Base-by-base conservation (phyloP, 2,113 vertebrate genomes). In the Columba livia region DNA sequence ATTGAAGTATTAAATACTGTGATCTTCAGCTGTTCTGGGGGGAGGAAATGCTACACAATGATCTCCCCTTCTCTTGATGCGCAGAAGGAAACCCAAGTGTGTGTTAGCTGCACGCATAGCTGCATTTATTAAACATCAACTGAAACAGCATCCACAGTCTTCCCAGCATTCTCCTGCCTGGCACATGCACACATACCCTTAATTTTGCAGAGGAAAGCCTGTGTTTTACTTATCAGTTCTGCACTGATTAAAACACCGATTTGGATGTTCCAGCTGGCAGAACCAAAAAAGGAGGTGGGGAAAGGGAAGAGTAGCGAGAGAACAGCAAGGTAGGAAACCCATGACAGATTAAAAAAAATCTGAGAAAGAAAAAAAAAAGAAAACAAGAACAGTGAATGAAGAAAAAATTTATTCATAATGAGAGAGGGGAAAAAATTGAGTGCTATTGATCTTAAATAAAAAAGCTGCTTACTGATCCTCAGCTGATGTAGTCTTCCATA, bases 171-270 rank as follows among this genome's bases (percentile, higher is more conserved):
- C 11, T 75, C 16, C 31, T 51, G 31, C 38, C 21, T 3, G 12
- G 28, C 34, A 65, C 19, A 18, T 7, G 20, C 0, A 29, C 4
- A 23, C 0, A 0, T 26, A 38, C 26, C 13, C 10, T 13, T 73
- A 28, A 56, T 56, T 91, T 69, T 56, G 6, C 50, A 74, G 7
- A 17, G 28, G 26, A 85, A 90, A 74, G 2, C 11, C 4, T 54
- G 2, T 47, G 11, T 5, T 75, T 79, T 48, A 60, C 31, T 40
- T 56, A 17, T 11, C 1, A 7, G 32, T 31, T 58, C 28, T 48
- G 66, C 40, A 14, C 32, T 10, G 15, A 87, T 56, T 85, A 61
- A 71, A 56, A 66, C 12, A 47, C 10, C 2, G 1, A 20, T 72
- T 47, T 79, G 19, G 10, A 44, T 38, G n/a, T 53, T 75, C 15